Conservation (phyloP, 1,140 invertebrate genomes). For the Archivesica marissinica region DNA sequence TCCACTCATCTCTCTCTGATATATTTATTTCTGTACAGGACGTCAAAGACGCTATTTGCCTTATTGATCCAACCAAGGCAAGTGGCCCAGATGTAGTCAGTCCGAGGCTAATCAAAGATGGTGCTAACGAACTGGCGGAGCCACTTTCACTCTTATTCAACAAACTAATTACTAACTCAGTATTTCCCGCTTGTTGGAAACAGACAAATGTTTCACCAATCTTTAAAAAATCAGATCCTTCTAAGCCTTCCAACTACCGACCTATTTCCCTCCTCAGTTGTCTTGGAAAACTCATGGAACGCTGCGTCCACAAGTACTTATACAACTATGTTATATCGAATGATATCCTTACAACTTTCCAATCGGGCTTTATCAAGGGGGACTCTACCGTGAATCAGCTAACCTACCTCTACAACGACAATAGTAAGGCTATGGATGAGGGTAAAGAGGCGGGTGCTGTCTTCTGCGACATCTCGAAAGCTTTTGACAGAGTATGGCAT, state of each 20-base stretch:
- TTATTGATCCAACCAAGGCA: conserved; percentile 16
- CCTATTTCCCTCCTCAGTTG: conserved; percentile 52
- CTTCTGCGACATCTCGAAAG: too few relatives aligned
- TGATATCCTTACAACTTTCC: too few relatives aligned
- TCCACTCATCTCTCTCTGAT: not conserved
- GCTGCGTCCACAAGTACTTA: conserved; percentile 53
- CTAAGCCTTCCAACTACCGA: conserved; percentile 31
- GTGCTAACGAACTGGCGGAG: not conserved
- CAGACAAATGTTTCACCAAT: conserved; percentile 28
- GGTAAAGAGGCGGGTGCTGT: too few relatives aligned
- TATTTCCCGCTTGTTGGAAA: conserved; percentile 31
- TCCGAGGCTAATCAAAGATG: conserved; percentile 21
- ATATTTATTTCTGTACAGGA: conserved; percentile 7
- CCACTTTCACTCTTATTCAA: conserved; percentile 29
- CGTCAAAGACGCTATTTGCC: conserved; percentile 20
- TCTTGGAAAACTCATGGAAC: conserved; percentile 45
- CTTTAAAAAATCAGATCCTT: conserved; percentile 24
- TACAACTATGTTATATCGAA: too few relatives aligned
- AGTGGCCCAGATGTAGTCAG: conserved; percentile 14
- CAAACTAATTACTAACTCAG: not conserved
- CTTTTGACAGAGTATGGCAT: too few relatives aligned
- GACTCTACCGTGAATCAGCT: too few relatives aligned
- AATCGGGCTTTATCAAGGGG: too few relatives aligned
- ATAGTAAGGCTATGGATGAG: too few relatives aligned
- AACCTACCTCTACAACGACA: too few relatives aligned